A percentile compares a stretch with the other conserved stretches of the same genome.
These are phyloP conservation scores for Hermetia illucens DNA, from an alignment of 1,140 invertebrate species.

Conservation along the genomic window DNA sequence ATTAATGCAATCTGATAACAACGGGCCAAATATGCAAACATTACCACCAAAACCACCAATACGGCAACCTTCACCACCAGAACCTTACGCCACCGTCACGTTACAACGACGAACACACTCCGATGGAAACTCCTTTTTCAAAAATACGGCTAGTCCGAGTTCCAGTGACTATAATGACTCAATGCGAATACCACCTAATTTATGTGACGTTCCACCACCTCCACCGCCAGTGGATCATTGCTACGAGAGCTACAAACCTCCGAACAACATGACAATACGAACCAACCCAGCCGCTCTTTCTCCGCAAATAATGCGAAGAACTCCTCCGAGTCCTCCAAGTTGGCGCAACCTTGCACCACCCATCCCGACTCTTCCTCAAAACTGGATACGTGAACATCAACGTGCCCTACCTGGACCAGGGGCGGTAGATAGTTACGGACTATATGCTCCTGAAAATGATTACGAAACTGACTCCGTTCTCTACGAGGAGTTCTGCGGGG, in stretches of 20 bases:
- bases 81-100: conserved; percentile 58
- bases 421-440: too few species aligned
- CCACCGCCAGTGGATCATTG: conserved; percentile 5
- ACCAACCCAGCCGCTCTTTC: conserved; percentile 7
- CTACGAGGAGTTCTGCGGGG: conserved; percentile 26
- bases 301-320: conserved; percentile 2
- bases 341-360: conserved; percentile 3
- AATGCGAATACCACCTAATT: conserved; percentile 3
- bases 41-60: conserved; percentile 39
- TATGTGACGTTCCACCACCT: conserved; percentile 5
- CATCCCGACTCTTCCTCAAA: conserved; percentile 6
- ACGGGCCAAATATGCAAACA: conserved; percentile 39
- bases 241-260: conserved; percentile 2
- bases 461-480: conserved; percentile 38
- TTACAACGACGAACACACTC: conserved; percentile 18
- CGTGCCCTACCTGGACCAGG: too few species aligned
- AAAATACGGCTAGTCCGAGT: conserved; percentile 4
- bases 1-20: conserved; percentile 41
- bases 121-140: too few species aligned
- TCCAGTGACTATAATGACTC: conserved; percentile 7
- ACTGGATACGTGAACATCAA: conserved; percentile 1
- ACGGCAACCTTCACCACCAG: conserved; percentile 39
- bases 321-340: not conserved
- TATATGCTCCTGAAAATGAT: conserved; percentile 31
- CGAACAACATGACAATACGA: conserved; percentile 8